phyloP scores from a whole-genome alignment of 2,888 invertebrate genomes.

The Drosophila paramelanica region DNA sequence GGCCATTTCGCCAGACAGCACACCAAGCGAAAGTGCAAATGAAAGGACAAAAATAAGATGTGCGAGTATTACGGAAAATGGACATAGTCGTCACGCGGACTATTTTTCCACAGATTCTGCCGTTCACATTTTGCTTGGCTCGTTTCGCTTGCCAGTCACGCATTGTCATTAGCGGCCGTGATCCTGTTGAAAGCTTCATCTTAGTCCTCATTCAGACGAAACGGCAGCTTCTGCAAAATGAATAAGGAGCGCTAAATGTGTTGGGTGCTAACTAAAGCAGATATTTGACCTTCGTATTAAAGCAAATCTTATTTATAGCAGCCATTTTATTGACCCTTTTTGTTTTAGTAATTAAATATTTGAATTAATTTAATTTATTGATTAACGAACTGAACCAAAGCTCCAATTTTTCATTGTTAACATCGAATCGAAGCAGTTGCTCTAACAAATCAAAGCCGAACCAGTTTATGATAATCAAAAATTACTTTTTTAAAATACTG shows the following conservation, averaged over 20 bases:
- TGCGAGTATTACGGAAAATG: background rate
- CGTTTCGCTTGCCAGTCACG: constrained; percentile 70
- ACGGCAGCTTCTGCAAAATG: background rate
- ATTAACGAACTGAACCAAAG: no score
- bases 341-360: no score
- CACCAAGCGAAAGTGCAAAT: background rate
- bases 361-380: no score
- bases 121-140: constrained; percentile 8
- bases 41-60: background rate
- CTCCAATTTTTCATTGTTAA: no score
- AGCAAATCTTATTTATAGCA: background rate
- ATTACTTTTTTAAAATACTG: no score
- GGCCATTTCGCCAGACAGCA: constrained; percentile 27
- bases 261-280: background rate
- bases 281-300: constrained; percentile 25
- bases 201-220: constrained; percentile 9
- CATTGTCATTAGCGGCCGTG: constrained; percentile 66
- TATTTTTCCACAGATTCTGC: constrained; percentile 14
- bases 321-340: background rate
- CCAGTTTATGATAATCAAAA: no score
- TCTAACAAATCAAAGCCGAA: no score
- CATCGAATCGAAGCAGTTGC: no score
- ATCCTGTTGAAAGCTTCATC: constrained; percentile 21
- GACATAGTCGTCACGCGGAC: constrained; percentile 23
- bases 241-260: background rate